Evolutionary conservation across 2,888 invertebrate species (phyloP), one percentile per base, ranked within the genome.

Genomic region (Hydraecia micacea): DNA sequence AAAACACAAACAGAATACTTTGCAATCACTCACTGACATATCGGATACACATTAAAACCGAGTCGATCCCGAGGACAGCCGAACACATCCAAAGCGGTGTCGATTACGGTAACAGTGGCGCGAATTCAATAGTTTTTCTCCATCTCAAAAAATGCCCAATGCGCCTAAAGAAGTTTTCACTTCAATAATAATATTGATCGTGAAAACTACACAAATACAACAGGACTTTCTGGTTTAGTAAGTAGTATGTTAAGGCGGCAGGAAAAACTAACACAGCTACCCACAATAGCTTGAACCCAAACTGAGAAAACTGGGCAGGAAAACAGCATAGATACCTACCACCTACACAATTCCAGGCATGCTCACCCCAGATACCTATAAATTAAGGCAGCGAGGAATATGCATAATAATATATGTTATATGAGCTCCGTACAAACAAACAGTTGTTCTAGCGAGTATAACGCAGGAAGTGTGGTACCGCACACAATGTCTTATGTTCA

Each of bases 401-500:
- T 92, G 92, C 92, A 92, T 92, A 90, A 91, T 89, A 89, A 89
- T 90, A 88, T 93, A 91, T 91, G 91, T 91, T 92, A 93, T 91
- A 92, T 91, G 92, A 92, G 91, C 87, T 92, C 91, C 92, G 92
- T 91, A 94, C 95, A 94, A 94, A 95, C 96, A 95, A 95, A 93
- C 96, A 96, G 96, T 96, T 96, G 96, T 95, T 96, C 94, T 92
- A 92, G 92, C 92, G 93, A 89, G 93, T 92, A 92, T 91, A 91
- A 90, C 91, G 90, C 93, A 92, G 95, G 95, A 94, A 95, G 94
- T 92, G 93, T 93, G 93, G 89, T 87, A 90, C 91, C 92, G 91
- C 89, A 91, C 93, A 91, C 93, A 93, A 93, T 94, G 96, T 96
- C 96, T 96, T 96, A 96, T 96, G 96, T 95, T 96, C 94, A 95